Conservation (phyloP, 1,140 invertebrate species). For the Cydia fagiglandana region DNA sequence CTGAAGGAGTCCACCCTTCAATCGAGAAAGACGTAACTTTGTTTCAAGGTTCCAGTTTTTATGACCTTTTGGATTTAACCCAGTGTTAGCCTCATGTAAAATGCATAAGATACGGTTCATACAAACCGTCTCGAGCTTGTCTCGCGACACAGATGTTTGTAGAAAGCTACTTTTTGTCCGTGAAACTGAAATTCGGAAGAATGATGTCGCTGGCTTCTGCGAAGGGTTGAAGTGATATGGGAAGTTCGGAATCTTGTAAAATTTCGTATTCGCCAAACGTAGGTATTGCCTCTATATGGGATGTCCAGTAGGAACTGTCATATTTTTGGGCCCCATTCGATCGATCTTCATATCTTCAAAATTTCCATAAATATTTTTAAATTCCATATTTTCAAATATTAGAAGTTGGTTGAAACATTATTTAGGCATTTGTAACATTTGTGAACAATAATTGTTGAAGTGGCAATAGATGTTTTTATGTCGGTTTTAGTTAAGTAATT, state of each 20-base stretch:
- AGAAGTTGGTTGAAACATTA: no score
- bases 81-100: conserved; percentile 74
- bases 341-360: no score
- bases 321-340: no score
- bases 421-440: no score
- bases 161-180: conserved; percentile 60
- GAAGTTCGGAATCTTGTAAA: background rate
- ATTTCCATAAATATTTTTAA: no score
- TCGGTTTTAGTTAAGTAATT: no score
- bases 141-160: conserved; percentile 58
- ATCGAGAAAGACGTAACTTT: background rate
- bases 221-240: conserved; percentile 28
- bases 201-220: conserved; percentile 11
- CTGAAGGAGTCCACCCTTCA: conserved; percentile 30
- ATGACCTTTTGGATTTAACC: background rate
- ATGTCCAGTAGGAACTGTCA: no score
- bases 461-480: no score
- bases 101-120: conserved; percentile 78
- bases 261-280: background rate
- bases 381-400: no score
- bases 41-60: background rate
- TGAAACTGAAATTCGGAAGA: conserved; percentile 52
- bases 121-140: conserved; percentile 52
- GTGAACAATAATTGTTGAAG: no score
- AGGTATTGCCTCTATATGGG: background rate